phyloP scores from a whole-genome alignment of 2,888 invertebrate genomes.

The Quadriops clusia region DNA sequence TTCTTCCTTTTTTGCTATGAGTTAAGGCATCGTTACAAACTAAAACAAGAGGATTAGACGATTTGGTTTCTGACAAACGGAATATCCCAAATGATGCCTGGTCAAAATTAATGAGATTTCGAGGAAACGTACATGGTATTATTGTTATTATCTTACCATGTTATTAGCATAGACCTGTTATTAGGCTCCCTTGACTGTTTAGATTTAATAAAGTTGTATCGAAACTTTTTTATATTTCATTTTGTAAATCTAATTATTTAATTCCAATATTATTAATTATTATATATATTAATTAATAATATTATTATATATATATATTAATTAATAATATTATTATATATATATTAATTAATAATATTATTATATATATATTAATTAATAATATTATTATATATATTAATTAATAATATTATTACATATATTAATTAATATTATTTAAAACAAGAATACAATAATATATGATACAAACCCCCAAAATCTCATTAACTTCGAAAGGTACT shows the following conservation, averaged over 20 bases:
- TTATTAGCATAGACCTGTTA: too few species aligned
- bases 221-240: too few species aligned
- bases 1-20: slow-evolving; percentile 83
- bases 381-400: background rate
- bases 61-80: slow-evolving; percentile 3
- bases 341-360: background rate
- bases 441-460: background rate
- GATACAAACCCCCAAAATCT: background rate
- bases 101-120: background rate
- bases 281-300: too few species aligned
- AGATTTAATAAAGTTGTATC: too few species aligned
- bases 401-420: background rate
- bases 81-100: background rate
- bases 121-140: too few species aligned
- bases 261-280: too few species aligned
- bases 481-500: background rate
- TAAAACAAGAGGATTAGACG: slow-evolving; percentile 31
- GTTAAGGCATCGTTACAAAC: slow-evolving; percentile 88
- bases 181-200: too few species aligned
- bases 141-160: too few species aligned
- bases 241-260: too few species aligned
- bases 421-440: background rate
- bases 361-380: background rate
- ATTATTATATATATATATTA: too few species aligned
- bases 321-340: too few species aligned